A percentile compares a stretch with the other conserved stretches of the same genome.
These are phyloP conservation scores for Cryptotermes secundus DNA, from an alignment of 1,140 invertebrate species.

Conservation along the genomic window DNA sequence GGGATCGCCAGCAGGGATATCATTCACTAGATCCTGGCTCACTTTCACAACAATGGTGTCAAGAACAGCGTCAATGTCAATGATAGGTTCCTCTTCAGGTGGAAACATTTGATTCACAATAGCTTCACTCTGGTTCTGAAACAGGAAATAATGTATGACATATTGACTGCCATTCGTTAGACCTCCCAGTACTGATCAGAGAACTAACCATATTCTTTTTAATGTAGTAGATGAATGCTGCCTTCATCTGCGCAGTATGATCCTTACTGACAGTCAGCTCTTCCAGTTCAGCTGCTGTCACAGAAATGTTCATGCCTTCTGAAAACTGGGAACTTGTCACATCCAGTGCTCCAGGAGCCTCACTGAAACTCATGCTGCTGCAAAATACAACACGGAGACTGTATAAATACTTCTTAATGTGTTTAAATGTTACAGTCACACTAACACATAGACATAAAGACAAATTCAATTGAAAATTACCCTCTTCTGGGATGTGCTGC, in stretches of 20 bases:
- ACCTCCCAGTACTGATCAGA: neutral
- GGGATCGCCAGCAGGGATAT: slow-evolving; percentile 85
- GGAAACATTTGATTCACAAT: slow-evolving; percentile 71
- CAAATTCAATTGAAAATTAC: too few species aligned
- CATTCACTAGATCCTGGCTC: slow-evolving; percentile 79
- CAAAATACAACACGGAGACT: neutral
- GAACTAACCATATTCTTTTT: slow-evolving; percentile 42
- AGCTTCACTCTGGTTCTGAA: slow-evolving; percentile 60
- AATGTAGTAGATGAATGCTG: slow-evolving; percentile 74
- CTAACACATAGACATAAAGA: too few species aligned
- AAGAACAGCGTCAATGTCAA: slow-evolving; percentile 59
- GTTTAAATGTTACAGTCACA: too few species aligned
- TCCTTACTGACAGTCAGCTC: slow-evolving; percentile 69
- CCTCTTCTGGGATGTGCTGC: too few species aligned
- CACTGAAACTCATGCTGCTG: slow-evolving; percentile 31
- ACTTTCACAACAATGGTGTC: slow-evolving; percentile 70
- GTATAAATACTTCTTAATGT: neutral
- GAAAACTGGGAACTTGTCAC: slow-evolving; percentile 33
- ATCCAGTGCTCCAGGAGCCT: slow-evolving; percentile 23
- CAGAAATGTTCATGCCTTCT: slow-evolving; percentile 59
- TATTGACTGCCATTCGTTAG: too few species aligned
- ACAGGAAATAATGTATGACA: slow-evolving; percentile 22
- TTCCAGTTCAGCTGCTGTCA: slow-evolving; percentile 70
- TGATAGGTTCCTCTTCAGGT: slow-evolving; percentile 49
- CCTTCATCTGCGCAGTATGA: slow-evolving; percentile 65